Conservation (phyloP, 2,113 vertebrate species). For the Amia ocellicauda region DNA sequence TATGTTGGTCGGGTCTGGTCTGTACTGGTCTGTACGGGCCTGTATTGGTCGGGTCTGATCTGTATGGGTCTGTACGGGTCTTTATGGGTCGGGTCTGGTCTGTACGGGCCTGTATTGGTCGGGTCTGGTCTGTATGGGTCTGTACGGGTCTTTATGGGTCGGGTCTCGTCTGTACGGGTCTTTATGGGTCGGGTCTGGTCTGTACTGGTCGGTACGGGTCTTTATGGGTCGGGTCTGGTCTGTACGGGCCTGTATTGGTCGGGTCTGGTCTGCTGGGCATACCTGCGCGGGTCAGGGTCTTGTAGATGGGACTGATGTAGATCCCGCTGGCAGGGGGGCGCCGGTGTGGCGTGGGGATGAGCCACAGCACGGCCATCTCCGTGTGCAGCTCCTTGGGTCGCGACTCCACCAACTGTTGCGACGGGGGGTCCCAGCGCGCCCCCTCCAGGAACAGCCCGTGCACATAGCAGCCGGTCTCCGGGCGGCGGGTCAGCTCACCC, state of each 20-base stretch:
- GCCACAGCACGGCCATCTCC: constrained; percentile 82
- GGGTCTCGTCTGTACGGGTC: too few relatives aligned
- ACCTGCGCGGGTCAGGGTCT: constrained; percentile 87
- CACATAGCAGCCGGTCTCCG: constrained; percentile 75
- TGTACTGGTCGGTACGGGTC: too few relatives aligned
- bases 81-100: too few relatives aligned
- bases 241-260: neutral
- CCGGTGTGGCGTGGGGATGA: constrained; percentile 68
- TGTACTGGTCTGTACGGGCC: too few relatives aligned
- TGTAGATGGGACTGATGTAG: constrained; percentile 89
- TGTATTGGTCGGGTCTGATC: too few relatives aligned
- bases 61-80: too few relatives aligned
- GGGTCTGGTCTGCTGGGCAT: too few relatives aligned
- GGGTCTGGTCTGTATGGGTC: too few relatives aligned
- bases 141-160: constrained; percentile 77
- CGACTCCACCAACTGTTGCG: constrained; percentile 61
- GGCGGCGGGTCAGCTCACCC: constrained; percentile 57
- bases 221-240: too few relatives aligned
- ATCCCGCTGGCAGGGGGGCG: constrained; percentile 51
- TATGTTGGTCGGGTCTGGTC: too few relatives aligned
- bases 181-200: too few relatives aligned
- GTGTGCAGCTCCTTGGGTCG: constrained; percentile 83
- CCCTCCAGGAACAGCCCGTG: constrained; percentile 84
- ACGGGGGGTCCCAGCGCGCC: constrained; percentile 69
- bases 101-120: too few relatives aligned